Base-by-base conservation (phyloP, 2,888 invertebrate species). In the Agrochola circellaris region DNA sequence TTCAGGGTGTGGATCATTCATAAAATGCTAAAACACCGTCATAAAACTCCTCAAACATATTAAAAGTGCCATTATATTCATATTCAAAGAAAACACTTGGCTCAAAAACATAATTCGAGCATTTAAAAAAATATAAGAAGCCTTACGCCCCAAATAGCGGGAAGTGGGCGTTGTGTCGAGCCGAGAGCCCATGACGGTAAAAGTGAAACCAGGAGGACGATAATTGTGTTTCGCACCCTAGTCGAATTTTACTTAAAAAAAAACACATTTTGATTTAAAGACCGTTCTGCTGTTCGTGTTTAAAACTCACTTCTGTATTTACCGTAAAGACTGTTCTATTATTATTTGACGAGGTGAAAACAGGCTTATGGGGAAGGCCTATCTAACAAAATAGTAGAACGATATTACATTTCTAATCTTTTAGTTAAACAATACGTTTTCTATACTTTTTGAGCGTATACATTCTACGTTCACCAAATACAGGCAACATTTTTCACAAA, bases 41-140 rank as follows among this genome's bases (percentile, higher is more conserved):
- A 68, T 2, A 42, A 60, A 72, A 65, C 26, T 2, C 23, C n/a
- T 26, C 17, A 38, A 51, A 48, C 17, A 64, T 73, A 34, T 72
- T 51, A 56, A 69, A 83, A 61, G 38, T 60, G 26, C 61, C 60
- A 64, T 87, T 62, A 68, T 64, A 75, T 75, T 60, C 15, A 58
- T 23, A 62, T 73, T 45, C 20, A 62, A 77, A 73, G 75, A 80
- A 80, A 81, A 73, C 62, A 72, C 42, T 62, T 58, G 11, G 64
- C 23, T 38, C 13, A 67, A 67, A 77, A 77, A 81, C 23, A 73
- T 58, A 73, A 87, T 76, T 66, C 56, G 51, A 69, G 64, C 51
- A 23, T 75, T 73, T 23, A 83, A 71, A 85, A 79, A 82, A 80
- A 74, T 1, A n/a, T 86, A 76, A 81, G 73, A 79, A 67, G 23